Base-by-base conservation (phyloP, 1,140 invertebrate species). In the Vanessa tameamea region DNA sequence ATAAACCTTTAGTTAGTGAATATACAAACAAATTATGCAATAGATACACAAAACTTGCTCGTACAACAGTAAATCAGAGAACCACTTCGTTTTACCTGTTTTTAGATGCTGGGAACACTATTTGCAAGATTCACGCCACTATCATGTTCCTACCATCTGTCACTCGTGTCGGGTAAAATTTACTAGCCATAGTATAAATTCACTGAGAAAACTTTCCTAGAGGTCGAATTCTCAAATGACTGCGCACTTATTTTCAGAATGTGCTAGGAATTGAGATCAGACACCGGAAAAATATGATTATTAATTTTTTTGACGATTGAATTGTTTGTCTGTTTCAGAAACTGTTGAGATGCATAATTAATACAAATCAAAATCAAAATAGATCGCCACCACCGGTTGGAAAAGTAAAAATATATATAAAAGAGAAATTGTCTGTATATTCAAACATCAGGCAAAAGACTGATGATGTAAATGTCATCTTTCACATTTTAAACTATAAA, bases 221-320 rank as follows among this genome's bases (percentile, higher is more conserved):
- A 61, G 20, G 55, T 69, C 43, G 67, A 48, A 48, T 63, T 69
- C 23, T 61, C 55, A 61, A 69, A 63, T 69, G 68, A 63, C 47
- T 61, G 68, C 55, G 57, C 55, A 69, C 14, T 69, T 63, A 69
- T 69, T 61, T 47, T 47, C 68, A 69, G 47, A 13, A 59, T 47
- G 47, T 69, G 55, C 47, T 43, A n/a, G 47, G 67, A 69, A 50
- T 61, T 47, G 20, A 61, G 55, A 59, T 69, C 2, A 48, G 20
- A 53, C 15, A 20, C 26, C 23, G 14, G 57, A 47, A 23, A 47
- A 47, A 61, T 37, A 50, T 14, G 47, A 37, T 37, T 37, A 57
- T 12, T 5, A 11, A 12, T 31, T 31, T 31, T 31, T 31, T 31
- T 31, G 6, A 3, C 26, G 26, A 31, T 2, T 31, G 26, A 6